These are phyloP conservation scores for Corvus cornix DNA, from an alignment of 2,113 vertebrate species.

Conservation along the genomic window DNA sequence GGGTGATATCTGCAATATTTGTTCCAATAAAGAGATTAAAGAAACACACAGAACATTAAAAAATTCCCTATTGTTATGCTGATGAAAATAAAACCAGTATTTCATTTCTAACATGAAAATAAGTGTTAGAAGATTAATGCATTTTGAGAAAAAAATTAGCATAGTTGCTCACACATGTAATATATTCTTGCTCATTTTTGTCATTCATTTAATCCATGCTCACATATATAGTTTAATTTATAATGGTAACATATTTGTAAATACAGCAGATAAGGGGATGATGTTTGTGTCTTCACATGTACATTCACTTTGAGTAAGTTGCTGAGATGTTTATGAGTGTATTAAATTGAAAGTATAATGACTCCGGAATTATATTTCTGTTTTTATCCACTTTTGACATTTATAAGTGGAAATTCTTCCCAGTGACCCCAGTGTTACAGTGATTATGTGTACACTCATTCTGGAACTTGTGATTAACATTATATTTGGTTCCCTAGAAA, in stretches of 20 bases:
- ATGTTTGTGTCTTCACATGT: neutral
- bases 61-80: neutral
- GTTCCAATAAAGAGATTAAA: neutral
- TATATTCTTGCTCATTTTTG: neutral
- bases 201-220: neutral
- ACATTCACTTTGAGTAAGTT: neutral
- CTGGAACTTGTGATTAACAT: neutral
- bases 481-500: neutral
- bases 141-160: neutral
- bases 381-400: neutral
- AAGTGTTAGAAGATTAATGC: neutral
- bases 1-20: neutral
- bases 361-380: neutral
- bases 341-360: neutral
- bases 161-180: neutral
- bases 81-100: neutral
- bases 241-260: neutral
- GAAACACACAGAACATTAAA: neutral
- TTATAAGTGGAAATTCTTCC: neutral
- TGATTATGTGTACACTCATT: neutral
- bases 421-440: neutral
- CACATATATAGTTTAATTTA: neutral
- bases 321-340: neutral
- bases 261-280: neutral
- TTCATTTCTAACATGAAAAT: neutral